These are phyloP conservation scores for Clusia tigrina DNA, from an alignment of 2,888 invertebrate species.

Conservation along the genomic window DNA sequence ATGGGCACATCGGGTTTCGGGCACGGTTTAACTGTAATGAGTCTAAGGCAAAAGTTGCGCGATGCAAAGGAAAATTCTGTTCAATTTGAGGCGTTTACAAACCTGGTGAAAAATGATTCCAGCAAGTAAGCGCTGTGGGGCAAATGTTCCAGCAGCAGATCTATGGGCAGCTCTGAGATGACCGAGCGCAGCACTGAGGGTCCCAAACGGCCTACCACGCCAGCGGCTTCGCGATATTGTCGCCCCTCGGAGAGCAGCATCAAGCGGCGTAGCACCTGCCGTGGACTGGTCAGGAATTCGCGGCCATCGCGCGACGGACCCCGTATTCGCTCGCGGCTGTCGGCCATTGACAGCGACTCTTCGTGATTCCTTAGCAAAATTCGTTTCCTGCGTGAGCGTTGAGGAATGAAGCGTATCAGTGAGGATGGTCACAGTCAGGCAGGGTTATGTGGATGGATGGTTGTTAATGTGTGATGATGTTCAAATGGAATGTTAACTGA, in stretches of 20 bases:
- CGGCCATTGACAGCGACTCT: conserved; percentile 68
- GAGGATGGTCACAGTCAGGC: background rate
- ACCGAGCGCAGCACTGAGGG: conserved; percentile 81
- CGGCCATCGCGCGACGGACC: conserved; percentile 70
- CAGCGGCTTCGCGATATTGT: conserved; percentile 90
- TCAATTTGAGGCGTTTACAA: conserved; percentile 44
- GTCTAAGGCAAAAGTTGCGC: conserved; percentile 50
- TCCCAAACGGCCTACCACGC: conserved; percentile 81
- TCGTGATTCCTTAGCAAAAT: conserved; percentile 56
- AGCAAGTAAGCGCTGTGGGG: conserved; percentile 87
- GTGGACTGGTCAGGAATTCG: conserved; percentile 71
- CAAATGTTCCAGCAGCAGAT: conserved; percentile 86
- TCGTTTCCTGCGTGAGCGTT: conserved; percentile 47
- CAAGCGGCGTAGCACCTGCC: conserved; percentile 74
- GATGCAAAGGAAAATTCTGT: too few relatives aligned
- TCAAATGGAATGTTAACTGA: background rate
- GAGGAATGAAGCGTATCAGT: background rate
- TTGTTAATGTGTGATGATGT: background rate
- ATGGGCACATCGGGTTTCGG: conserved; percentile 75
- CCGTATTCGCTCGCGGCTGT: conserved; percentile 77
- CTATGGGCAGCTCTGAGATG: conserved; percentile 82
- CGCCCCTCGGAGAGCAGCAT: conserved; percentile 85
- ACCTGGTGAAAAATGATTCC: conserved; percentile 82
- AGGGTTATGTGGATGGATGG: conserved; percentile 10
- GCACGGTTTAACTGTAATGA: conserved; percentile 59